Evolutionary conservation across 1,140 invertebrate species (phyloP).

Genomic region (Pseudomyrmex sp.): DNA sequence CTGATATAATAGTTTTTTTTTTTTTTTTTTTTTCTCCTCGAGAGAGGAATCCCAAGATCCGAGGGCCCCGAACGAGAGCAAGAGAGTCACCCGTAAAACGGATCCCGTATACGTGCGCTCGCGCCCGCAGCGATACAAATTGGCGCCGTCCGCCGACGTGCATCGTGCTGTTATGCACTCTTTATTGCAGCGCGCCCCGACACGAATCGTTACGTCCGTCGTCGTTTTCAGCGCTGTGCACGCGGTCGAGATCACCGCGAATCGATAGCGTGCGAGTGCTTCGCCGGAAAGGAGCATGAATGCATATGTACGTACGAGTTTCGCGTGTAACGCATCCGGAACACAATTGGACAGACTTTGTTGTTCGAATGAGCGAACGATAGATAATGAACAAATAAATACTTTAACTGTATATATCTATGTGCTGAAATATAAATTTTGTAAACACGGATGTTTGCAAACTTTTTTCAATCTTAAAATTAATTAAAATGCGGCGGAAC

Average conservation of each 20-base stretch:
- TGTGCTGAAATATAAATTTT: too few relatives aligned
- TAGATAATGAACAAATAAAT: background rate
- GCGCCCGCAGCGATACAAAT: conserved; percentile 47
- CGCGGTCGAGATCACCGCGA: conserved; percentile 53
- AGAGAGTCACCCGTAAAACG: conserved; percentile 46
- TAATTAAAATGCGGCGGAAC: too few relatives aligned
- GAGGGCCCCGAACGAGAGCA: conserved; percentile 21
- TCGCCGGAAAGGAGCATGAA: conserved; percentile 55
- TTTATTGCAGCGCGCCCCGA: conserved; percentile 66
- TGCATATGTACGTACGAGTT: conserved; percentile 63
- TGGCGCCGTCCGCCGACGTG: conserved; percentile 35
- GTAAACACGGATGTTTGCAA: too few relatives aligned
- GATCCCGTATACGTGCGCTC: conserved; percentile 24
- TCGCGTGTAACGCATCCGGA: conserved; percentile 64
- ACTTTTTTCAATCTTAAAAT: too few relatives aligned
- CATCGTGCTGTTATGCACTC: conserved; percentile 58
- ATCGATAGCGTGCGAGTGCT: conserved; percentile 56
- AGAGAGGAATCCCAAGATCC: background rate
- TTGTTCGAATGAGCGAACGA: background rate
- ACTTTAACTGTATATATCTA: too few relatives aligned
- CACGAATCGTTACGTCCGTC: conserved; percentile 76
- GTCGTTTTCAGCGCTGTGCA: conserved; percentile 59
- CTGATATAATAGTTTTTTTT: conserved; percentile 12
- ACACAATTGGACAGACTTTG: conserved; percentile 8
- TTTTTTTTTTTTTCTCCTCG: background rate